Evolutionary conservation across 2,797 vertebrate species (phyloP), one percentile per base, ranked within the genome.

Genomic region (Echiichthys vipera): DNA sequence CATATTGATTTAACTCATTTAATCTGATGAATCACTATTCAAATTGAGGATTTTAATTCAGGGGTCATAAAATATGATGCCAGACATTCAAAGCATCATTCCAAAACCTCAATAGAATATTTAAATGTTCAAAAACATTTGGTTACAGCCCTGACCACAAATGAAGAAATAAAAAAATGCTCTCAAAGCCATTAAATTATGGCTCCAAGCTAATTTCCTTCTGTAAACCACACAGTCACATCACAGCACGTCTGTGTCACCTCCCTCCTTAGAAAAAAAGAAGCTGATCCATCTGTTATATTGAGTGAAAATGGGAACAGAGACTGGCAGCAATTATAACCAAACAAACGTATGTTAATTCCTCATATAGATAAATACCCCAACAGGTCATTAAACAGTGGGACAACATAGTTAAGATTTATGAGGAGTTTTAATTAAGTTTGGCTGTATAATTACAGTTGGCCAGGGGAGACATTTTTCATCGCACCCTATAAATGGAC

Each of bases 371-470:
- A 71, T 43, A 68, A 71, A 75, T 59, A 50, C 29, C 30, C 67
- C 20, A 17, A 25, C 32, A 72, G 55, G 10, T n/a, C 36, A 59
- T 65, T 71, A 56, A 71, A 64, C 22, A 50, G 47, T 32, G 22
- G 47, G n/a, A 27, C 10, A 11, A 42, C 40, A 45, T 39, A 55
- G 47, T 65, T 69, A 53, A 43, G 32, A 61, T 81, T 74, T 42
- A 70, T 73, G 68, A 42, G 34, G 64, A 50, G 51, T 71, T 68
- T 18, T 51, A 74, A 77, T 73, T 61, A 69, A 42, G 43, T 62
- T 63, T 76, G 71, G 47, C 77, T 54, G 27, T 40, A 45, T 78
- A 40, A 78, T 74, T 30, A 34, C 30, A 71, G 45, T 34, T 1
- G 18, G 40, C 6, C 5, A 8, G 11, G 5, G 2, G 49, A 63